Base-by-base conservation (phyloP, 2,113 vertebrate species). In the Forbesichthys papilliferus region DNA sequence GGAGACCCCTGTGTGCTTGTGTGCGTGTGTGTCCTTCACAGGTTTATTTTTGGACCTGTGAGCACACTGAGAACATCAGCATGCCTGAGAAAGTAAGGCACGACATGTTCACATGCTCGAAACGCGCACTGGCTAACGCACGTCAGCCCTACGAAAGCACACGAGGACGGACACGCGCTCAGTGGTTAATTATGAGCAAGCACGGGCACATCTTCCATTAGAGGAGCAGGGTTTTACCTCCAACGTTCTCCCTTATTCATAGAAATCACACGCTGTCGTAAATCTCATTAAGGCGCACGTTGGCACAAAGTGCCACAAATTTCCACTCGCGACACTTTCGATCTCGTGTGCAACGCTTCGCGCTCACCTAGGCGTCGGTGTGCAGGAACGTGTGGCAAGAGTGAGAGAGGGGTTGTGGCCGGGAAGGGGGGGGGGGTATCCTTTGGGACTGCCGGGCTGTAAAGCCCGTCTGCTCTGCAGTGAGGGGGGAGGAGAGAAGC, bases 401-500 rank as follows among this genome's bases (percentile, higher is more conserved):
- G 57, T 36, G 27, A 36, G 57, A 60, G 27, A 60, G 20, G 13
- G n/a, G 56, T 14, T 49, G 48, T 49, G 48, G 16, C 42, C 5
- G 49, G 8, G 3, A 53, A 5, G 49, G 8, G 3, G 65, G 53
- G 69, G 61, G 51, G 57, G 46, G 73, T 69, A 69, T 70, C 87
- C 71, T 79, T 57, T 61, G 86, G 77, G 85, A 87, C 49, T 7
- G 42, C 53, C 14, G 58, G 65, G 81, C 86, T 80, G 75, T 87
- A 88, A 86, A 90, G 88, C 81, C 86, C 89, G 87, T 85, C 85
- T 82, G 81, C 79, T 81, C 58, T 80, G 61, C 60, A 63, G 73
- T 73, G 80, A 84, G 85, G 89, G 86, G 88, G 80, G 84, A 84
- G 87, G 78, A 77, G 68, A 86, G 72, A 86, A 86, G 89, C 84